A percentile compares a stretch with the other conserved stretches of the same genome.
Evolutionary conservation across 2,888 invertebrate genomes (phyloP).

Genomic region (Seira musarum): DNA sequence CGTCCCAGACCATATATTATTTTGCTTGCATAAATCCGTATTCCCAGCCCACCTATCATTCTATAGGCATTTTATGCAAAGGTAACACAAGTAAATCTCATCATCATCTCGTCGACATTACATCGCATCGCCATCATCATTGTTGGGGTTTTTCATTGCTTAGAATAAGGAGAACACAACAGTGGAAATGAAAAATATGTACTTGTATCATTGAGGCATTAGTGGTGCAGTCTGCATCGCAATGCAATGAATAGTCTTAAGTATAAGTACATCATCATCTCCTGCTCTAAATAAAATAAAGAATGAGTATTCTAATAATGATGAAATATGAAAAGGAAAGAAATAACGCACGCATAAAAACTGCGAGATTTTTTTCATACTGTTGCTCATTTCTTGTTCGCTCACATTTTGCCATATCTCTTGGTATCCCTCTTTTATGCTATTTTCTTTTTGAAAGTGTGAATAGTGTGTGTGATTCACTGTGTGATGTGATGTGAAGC

Average conservation of each 20-base stretch:
- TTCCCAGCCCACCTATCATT: not conserved
- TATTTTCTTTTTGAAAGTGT: no score
- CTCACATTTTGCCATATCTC: not conserved
- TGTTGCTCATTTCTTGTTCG: constrained; percentile 1
- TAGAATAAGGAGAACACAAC: no score
- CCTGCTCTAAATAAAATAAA: constrained; percentile 1
- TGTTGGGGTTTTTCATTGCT: no score
- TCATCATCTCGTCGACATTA: not conserved
- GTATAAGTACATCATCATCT: not conserved
- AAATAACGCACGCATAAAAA: not conserved
- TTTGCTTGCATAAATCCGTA: not conserved
- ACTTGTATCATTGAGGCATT: no score
- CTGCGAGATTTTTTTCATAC: constrained; percentile 8
- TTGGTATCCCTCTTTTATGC: no score
- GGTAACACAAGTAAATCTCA: constrained; percentile 5
- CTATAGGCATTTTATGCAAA: not conserved
- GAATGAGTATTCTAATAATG: not conserved
- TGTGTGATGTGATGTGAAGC: not conserved
- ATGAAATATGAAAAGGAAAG: not conserved
- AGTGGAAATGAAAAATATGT: no score
- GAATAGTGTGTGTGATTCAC: no score
- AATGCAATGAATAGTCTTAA: no score
- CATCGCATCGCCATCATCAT: no score
- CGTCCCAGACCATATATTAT: not conserved
- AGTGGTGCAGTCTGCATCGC: no score